Base-by-base conservation (phyloP, 2,797 vertebrate species). In the Oreonectes daqikongensis region DNA sequence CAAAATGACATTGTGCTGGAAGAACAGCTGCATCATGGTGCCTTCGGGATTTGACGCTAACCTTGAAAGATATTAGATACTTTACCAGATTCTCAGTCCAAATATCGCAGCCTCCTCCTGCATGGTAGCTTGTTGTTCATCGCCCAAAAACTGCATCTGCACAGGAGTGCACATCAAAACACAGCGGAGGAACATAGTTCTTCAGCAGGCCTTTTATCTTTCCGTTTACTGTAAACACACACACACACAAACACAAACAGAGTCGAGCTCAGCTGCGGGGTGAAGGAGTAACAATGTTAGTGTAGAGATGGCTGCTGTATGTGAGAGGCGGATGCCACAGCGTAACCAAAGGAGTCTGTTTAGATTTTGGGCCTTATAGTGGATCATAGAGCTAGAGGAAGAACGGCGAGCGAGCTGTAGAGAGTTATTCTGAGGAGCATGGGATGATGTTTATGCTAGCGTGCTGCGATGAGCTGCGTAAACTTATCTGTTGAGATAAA, bases 161-260 rank as follows among this genome's bases (percentile, higher is more conserved):
- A 63, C 42, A 24, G 59, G 55, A 64, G 48, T 0, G 7, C 46
- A 63, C 57, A 63, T 77, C 67, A 70, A 70, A 70, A 70, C 55
- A 69, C 65, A 60, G 24, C 10, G 8, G 35, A 35, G 50, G 59
- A 20, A 75, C 59, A 57, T n/a, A 78, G 72, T 60, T 78, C 79
- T 76, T 78, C 78, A 81, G 80, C 63, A 72, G 18, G 53, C 63
- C 77, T 83, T 86, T 83, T 68, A 84, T 86, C 76, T 48, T n/a
- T 28, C 44, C 69, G 68, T 86, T 86, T 85, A 80, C 75, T 74
- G 75, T 81, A 78, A 85, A 85, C 77, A 82, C 75, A 74, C 63
- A 79, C 50, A 66, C 32, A 75, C 75, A 74, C 63, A 79, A 57
- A 66, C 32, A 75, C 64, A 72, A 68, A 68, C 64, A 38, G 64